Conservation (phyloP, 92 coral and sea anemone genomes). For the Galaxea fascicularis region DNA sequence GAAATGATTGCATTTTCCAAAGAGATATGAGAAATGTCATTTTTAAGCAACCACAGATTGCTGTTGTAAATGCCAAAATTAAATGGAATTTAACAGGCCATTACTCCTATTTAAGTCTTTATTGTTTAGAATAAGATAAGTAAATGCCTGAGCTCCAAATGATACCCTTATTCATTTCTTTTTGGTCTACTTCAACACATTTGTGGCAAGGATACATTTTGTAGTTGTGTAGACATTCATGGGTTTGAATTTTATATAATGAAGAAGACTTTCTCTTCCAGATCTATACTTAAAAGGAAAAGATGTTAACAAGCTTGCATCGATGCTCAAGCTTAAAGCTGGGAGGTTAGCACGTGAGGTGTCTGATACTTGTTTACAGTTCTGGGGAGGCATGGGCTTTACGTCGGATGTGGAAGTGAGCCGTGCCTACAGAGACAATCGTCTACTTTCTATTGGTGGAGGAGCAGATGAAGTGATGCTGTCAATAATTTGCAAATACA, state of each 20-base stretch:
- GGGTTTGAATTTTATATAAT: background rate
- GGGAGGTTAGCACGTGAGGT: slow-evolving; percentile 92
- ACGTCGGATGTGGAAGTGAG: slow-evolving; percentile 89
- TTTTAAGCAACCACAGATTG: no score
- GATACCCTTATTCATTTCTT: no score
- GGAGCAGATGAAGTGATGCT: slow-evolving; percentile 99
- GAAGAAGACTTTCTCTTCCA: slow-evolving; percentile 24
- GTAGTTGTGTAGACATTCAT: background rate
- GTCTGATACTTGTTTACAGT: slow-evolving; percentile 93
- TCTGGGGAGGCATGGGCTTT: slow-evolving; percentile 99
- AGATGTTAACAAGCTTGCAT: slow-evolving; percentile 91
- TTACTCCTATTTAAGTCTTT: no score
- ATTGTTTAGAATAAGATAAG: no score
- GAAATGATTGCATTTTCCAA: no score
- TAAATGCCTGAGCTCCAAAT: no score
- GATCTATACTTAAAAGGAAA: slow-evolving; percentile 88
- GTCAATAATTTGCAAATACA: slow-evolving; percentile 92
- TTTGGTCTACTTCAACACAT: no score
- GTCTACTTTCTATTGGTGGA: slow-evolving; percentile 94
- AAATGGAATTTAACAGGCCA: no score
- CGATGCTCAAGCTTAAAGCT: slow-evolving; percentile 95
- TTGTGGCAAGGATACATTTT: no score
- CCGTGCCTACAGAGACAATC: slow-evolving; percentile 86
- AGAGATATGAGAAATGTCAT: no score
- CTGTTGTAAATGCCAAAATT: no score